A percentile compares a stretch with the other conserved stretches of the same genome.
Evolutionary conservation across 64 coral and sea anemone genomes (phyloP).

Genomic region (Orbicella faveolata): DNA sequence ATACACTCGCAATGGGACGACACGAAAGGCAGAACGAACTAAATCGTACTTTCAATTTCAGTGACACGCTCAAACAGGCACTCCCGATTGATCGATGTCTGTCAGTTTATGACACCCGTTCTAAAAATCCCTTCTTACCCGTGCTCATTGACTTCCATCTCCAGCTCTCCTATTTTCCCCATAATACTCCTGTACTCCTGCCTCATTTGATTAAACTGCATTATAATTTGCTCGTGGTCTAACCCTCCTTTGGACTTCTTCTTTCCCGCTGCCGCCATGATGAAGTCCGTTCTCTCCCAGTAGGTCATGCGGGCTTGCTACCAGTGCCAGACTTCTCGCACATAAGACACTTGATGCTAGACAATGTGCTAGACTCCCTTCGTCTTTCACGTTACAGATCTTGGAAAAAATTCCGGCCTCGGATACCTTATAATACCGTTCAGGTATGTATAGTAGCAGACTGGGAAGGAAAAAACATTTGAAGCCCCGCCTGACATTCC

Average conservation of each 20-base stretch:
- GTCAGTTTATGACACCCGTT: neutral
- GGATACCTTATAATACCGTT: no score
- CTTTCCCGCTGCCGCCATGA: conserved; percentile 69
- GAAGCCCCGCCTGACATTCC: no score
- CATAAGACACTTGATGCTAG: no score
- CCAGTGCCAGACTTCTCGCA: neutral
- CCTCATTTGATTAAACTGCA: conserved; percentile 91
- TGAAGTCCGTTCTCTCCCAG: neutral
- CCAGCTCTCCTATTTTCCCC: conserved; percentile 78
- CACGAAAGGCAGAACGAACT: no score
- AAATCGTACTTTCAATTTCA: no score
- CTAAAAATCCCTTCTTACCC: conserved; percentile 36
- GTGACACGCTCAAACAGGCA: no score
- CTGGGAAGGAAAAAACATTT: no score
- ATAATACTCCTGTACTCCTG: conserved; percentile 77
- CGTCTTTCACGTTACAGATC: neutral
- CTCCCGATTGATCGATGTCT: neutral
- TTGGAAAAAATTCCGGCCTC: no score
- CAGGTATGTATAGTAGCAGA: no score
- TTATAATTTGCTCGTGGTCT: conserved; percentile 74
- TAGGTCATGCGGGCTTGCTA: neutral
- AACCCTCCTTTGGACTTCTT: conserved; percentile 43
- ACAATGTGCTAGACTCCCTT: neutral
- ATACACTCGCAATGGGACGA: no score
- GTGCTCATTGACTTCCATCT: conserved; percentile 89